Conservation (phyloP, 2,797 vertebrate species). For the Anomalospiza imberbis region DNA sequence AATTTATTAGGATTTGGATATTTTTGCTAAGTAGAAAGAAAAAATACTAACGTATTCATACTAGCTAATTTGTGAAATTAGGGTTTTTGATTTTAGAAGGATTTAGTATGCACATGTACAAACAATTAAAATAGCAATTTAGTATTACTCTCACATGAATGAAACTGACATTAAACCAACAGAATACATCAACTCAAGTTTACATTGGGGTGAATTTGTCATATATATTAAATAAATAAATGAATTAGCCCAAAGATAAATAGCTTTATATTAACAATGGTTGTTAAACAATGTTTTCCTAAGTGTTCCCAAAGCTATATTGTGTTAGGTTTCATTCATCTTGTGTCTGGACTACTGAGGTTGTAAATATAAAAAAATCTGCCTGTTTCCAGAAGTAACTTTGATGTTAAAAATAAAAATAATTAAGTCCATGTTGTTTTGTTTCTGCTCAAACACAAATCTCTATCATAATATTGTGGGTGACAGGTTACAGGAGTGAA, state of each 20-base stretch:
- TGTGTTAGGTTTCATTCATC: background rate
- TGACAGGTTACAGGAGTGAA: background rate
- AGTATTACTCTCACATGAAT: background rate
- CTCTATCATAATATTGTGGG: background rate
- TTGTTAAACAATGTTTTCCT: background rate
- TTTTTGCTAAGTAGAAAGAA: background rate
- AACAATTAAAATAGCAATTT: background rate
- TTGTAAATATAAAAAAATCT: background rate
- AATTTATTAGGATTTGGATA: background rate
- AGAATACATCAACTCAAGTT: background rate
- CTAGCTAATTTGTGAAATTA: background rate
- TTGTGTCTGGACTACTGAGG: background rate
- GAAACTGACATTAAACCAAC: background rate
- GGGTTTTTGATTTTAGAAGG: background rate
- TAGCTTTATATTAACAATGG: background rate
- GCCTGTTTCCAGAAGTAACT: background rate
- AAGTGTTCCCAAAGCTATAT: background rate
- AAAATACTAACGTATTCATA: background rate
- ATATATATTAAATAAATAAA: background rate
- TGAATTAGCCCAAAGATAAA: background rate
- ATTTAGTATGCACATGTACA: background rate
- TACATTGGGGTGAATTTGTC: background rate
- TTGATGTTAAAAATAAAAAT: background rate
- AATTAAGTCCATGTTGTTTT: background rate
- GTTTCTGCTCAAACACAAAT: background rate